phyloP scores from a whole-genome alignment of 1,140 invertebrate genomes.

The Drosophila seguyi region DNA sequence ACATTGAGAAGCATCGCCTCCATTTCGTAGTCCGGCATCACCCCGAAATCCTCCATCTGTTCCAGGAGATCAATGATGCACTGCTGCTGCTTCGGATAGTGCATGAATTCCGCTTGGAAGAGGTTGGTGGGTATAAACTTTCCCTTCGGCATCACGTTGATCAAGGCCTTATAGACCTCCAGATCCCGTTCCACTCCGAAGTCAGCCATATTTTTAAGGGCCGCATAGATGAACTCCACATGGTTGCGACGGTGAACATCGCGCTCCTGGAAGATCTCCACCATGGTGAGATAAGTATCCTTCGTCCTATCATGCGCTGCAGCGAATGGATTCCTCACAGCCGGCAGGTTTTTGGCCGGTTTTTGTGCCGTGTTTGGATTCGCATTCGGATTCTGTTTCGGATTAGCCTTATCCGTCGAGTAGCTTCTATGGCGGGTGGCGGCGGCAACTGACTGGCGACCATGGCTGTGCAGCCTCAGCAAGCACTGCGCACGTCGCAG shows the following conservation, averaged over 20 bases:
- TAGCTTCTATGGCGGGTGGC: constrained; percentile 22
- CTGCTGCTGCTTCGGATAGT: constrained; percentile 97
- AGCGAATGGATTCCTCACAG: constrained; percentile 68
- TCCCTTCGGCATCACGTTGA: constrained; percentile 97
- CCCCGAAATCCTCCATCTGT: constrained; percentile 86
- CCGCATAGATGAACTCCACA: constrained; percentile 97
- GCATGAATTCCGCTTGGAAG: constrained; percentile 94
- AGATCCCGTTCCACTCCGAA: constrained; percentile 96
- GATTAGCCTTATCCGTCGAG: constrained; percentile 26
- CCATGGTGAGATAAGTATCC: constrained; percentile 90
- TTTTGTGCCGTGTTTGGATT: constrained; percentile 15
- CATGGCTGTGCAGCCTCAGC: constrained; percentile 46
- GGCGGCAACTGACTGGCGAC: constrained; percentile 31
- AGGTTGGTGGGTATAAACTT: constrained; percentile 93
- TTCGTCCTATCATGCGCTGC: constrained; percentile 88
- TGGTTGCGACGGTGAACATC: constrained; percentile 90
- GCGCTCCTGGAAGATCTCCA: constrained; percentile 89
- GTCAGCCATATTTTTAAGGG: constrained; percentile 94
- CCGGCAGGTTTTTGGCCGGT: constrained; percentile 55
- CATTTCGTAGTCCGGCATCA: constrained; percentile 96
- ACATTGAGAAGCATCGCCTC: constrained; percentile 92
- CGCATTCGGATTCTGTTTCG: constrained; percentile 21
- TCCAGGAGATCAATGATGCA: constrained; percentile 93
- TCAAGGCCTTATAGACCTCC: constrained; percentile 95
- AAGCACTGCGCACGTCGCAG: constrained; percentile 61